phyloP scores from a whole-genome alignment of 2,888 invertebrate species.

The Ernsta delagoae region DNA sequence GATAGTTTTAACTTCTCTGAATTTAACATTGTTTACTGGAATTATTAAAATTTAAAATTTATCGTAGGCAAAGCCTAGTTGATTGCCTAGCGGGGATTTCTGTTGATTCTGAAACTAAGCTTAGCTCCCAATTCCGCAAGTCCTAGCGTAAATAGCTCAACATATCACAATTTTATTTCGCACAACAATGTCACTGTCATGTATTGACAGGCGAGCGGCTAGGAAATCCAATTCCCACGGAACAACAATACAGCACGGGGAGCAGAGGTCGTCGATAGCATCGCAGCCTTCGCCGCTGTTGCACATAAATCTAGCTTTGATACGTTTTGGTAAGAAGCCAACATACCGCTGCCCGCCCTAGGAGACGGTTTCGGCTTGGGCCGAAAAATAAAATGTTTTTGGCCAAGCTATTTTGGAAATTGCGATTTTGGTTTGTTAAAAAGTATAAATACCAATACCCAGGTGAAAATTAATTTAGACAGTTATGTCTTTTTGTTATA shows the following conservation, averaged over 20 bases:
- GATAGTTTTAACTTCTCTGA: too few relatives aligned
- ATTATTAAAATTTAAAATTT: too few relatives aligned
- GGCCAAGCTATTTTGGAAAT: conserved; percentile 26
- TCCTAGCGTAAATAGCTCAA: neutral
- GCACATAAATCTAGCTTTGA: conserved; percentile 82
- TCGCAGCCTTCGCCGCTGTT: conserved; percentile 74
- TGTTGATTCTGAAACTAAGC: too few relatives aligned
- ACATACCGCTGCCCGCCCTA: conserved; percentile 40
- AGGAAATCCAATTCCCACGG: conserved; percentile 64
- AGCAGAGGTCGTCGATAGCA: conserved; percentile 64
- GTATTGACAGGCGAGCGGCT: conserved; percentile 52
- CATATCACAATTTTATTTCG: conserved; percentile 23
- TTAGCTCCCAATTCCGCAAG: too few relatives aligned
- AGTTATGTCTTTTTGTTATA: too few relatives aligned
- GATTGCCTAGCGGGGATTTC: too few relatives aligned
- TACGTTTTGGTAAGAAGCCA: conserved; percentile 83
- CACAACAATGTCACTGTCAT: conserved; percentile 46
- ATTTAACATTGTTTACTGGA: too few relatives aligned
- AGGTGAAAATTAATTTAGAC: too few relatives aligned
- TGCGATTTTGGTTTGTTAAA: neutral
- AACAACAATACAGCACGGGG: conserved; percentile 56
- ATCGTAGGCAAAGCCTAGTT: too few relatives aligned
- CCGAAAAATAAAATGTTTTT: conserved; percentile 31
- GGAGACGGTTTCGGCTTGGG: conserved; percentile 5
- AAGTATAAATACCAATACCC: neutral